A percentile compares a stretch with the other conserved stretches of the same genome.
Conservation (phyloP, 2,113 vertebrate genomes). For the Gnathonemus echidnorhynchus region DNA sequence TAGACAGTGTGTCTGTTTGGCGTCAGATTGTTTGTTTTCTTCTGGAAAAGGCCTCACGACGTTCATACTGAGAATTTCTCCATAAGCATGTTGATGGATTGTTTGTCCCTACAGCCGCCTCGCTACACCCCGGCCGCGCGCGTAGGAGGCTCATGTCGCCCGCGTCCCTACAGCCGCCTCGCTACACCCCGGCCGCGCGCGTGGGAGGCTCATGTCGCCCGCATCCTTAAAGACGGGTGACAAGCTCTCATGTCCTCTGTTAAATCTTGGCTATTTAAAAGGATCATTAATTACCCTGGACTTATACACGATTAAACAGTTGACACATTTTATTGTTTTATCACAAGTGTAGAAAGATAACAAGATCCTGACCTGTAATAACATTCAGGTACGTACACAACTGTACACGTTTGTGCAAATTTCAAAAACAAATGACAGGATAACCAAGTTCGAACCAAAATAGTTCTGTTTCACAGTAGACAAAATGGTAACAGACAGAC, state of each 20-base stretch:
- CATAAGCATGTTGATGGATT: neutral
- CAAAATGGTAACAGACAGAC: neutral
- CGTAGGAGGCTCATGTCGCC: too few species aligned
- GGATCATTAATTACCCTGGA: neutral
- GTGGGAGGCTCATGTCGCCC: neutral
- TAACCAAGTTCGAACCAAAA: neutral
- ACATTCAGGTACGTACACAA: neutral
- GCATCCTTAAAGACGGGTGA: neutral
- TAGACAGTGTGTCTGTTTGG: neutral
- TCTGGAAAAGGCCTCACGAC: neutral
- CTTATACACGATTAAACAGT: neutral
- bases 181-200: neutral
- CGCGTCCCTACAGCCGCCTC: too few species aligned
- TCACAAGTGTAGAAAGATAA: neutral
- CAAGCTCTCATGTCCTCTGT: neutral
- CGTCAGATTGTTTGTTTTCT: neutral
- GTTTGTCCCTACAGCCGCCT: neutral
- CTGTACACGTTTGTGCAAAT: neutral
- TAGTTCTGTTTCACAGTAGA: slow-evolving; percentile 2
- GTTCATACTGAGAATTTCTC: neutral
- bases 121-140: neutral
- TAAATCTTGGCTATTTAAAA: neutral
- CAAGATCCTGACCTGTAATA: neutral
- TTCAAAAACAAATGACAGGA: slow-evolving; percentile 9
- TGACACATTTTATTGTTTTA: slow-evolving; percentile 1